Evolutionary conservation across 1,140 invertebrate genomes (phyloP).

Genomic region (Stegodyphus mimosarum): DNA sequence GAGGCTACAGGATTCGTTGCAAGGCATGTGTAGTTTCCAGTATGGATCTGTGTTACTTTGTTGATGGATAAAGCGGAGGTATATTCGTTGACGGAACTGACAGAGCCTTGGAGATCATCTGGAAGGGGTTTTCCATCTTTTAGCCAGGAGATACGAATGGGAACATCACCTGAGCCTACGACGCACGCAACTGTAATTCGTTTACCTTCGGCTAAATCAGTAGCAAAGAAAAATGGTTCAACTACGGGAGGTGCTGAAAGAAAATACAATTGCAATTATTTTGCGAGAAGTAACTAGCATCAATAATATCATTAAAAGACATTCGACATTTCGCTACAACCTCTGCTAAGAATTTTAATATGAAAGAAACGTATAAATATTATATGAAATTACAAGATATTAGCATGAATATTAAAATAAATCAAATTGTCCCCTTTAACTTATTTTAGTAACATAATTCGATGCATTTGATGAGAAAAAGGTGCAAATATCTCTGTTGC

Average conservation of each 20-base stretch:
- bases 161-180: slow-evolving; percentile 92
- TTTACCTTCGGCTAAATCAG: slow-evolving; percentile 84
- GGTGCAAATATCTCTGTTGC: no score
- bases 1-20: slow-evolving; percentile 68
- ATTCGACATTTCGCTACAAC: no score
- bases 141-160: slow-evolving; percentile 88
- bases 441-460: no score
- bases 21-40: slow-evolving; percentile 71
- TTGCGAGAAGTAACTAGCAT: no score
- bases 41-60: slow-evolving; percentile 67
- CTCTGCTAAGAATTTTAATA: no score
- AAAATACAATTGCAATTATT: neutral
- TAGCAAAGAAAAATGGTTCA: slow-evolving; percentile 75
- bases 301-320: no score
- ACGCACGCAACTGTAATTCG: slow-evolving; percentile 90
- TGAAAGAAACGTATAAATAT: no score
- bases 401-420: no score
- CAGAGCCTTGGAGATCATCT: slow-evolving; percentile 67
- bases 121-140: slow-evolving; percentile 83
- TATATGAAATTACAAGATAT: no score
- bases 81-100: slow-evolving; percentile 58
- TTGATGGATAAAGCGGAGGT: slow-evolving; percentile 61
- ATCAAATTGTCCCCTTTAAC: no score
- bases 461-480: no score
- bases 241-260: slow-evolving; percentile 70